Conservation (phyloP, 2,888 invertebrate genomes). For the Thymelicus sylvestris region DNA sequence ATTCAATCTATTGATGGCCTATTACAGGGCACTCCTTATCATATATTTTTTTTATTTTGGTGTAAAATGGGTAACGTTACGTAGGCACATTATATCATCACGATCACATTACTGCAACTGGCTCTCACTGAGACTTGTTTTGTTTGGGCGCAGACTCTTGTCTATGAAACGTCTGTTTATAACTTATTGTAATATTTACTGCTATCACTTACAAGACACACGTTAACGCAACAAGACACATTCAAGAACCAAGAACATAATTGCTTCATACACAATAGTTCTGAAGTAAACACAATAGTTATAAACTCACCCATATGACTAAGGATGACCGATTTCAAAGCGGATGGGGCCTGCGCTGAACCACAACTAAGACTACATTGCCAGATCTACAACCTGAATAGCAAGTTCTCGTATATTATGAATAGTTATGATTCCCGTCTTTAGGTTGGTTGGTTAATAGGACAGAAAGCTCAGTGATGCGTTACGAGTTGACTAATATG, state of each 20-base stretch:
- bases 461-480: conserved; percentile 67
- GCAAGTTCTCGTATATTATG: conserved; percentile 54
- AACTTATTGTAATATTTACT: no score
- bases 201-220: no score
- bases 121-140: neutral
- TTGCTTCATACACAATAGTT: neutral
- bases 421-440: conserved; percentile 55
- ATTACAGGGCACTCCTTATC: no score
- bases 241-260: neutral
- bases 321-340: conserved; percentile 56
- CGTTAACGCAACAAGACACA: no score
- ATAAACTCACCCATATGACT: conserved; percentile 41
- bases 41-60: no score
- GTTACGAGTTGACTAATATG: conserved; percentile 40
- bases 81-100: neutral
- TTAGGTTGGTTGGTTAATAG: conserved; percentile 66
- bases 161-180: no score
- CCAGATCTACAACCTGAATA: conserved; percentile 54
- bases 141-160: no score
- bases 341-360: conserved; percentile 58
- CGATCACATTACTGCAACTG: neutral
- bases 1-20: no score
- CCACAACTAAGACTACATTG: conserved; percentile 48
- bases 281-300: neutral
- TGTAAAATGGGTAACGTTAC: no score